Conservation (phyloP, 2,888 invertebrate species). For the Crocallis elinguaria region DNA sequence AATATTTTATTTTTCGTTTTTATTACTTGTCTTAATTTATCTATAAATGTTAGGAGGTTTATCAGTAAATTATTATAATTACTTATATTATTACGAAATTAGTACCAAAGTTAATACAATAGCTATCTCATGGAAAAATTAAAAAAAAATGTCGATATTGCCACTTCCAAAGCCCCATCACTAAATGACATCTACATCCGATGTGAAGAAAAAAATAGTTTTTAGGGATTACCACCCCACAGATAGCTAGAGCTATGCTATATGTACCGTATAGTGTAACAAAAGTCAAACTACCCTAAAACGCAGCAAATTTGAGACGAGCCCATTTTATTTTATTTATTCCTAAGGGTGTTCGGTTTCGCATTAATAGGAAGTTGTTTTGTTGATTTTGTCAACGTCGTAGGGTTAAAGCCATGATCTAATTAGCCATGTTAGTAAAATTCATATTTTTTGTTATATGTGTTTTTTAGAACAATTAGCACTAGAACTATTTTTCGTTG, state of each 20-base stretch:
- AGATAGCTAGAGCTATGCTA: constrained; percentile 56
- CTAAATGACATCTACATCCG: constrained; percentile 51
- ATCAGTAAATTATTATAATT: no score
- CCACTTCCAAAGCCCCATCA: constrained; percentile 36
- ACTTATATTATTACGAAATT: no score
- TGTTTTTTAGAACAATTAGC: not conserved
- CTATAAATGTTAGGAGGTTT: no score
- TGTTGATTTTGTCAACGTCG: constrained; percentile 54
- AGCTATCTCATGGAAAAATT: no score
- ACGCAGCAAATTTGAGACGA: constrained; percentile 62
- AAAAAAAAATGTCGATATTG: constrained; percentile 23
- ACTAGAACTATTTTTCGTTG: no score
- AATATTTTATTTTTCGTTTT: no score
- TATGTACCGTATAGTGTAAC: constrained; percentile 65
- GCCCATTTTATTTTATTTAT: constrained; percentile 53
- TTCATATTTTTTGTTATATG: not conserved
- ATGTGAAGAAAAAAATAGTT: constrained; percentile 61
- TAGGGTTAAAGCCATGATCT: constrained; percentile 55
- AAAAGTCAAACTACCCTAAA: constrained; percentile 70
- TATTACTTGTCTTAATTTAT: no score
- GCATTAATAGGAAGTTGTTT: constrained; percentile 69
- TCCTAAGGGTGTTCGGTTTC: constrained; percentile 68
- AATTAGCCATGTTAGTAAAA: constrained; percentile 30
- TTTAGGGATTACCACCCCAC: constrained; percentile 62
- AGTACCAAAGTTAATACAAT: no score